phyloP scores from a whole-genome alignment of 2,113 vertebrate species.

The Copsychus sechellarum region DNA sequence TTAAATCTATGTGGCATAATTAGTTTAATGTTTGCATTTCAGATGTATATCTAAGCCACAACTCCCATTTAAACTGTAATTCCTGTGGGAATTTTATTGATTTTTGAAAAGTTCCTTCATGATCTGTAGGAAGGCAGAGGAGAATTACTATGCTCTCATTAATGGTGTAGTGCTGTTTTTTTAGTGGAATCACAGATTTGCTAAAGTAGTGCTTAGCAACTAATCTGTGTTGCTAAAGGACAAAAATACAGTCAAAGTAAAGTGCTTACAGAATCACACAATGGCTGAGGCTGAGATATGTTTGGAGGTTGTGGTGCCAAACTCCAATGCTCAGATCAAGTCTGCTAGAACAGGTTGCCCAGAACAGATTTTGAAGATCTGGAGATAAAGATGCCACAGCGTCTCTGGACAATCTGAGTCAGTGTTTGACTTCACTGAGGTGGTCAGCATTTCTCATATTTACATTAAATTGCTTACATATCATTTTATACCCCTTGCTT shows the following conservation, averaged over 20 bases:
- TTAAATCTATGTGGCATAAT: not conserved
- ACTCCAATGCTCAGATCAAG: not conserved
- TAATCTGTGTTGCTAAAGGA: not conserved
- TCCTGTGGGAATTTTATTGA: not conserved
- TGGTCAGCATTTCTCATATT: not conserved
- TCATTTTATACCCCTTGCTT: not conserved
- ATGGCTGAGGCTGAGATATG: not conserved
- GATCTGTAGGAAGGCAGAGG: not conserved
- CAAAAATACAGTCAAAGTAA: not conserved
- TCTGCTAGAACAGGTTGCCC: not conserved
- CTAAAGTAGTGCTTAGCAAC: not conserved
- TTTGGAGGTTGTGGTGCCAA: not conserved
- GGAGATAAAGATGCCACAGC: not conserved
- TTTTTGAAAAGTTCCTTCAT: not conserved
- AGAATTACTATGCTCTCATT: not conserved
- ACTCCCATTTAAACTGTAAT: not conserved
- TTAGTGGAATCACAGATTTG: not conserved
- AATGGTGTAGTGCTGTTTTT: not conserved
- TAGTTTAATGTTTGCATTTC: not conserved
- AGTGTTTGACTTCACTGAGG: not conserved
- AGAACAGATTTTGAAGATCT: not conserved
- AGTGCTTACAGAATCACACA: not conserved
- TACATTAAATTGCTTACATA: not conserved
- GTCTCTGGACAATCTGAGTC: not conserved
- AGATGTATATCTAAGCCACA: not conserved